phyloP scores from a whole-genome alignment of 2,113 vertebrate genomes.

The Xerus inauris region DNA sequence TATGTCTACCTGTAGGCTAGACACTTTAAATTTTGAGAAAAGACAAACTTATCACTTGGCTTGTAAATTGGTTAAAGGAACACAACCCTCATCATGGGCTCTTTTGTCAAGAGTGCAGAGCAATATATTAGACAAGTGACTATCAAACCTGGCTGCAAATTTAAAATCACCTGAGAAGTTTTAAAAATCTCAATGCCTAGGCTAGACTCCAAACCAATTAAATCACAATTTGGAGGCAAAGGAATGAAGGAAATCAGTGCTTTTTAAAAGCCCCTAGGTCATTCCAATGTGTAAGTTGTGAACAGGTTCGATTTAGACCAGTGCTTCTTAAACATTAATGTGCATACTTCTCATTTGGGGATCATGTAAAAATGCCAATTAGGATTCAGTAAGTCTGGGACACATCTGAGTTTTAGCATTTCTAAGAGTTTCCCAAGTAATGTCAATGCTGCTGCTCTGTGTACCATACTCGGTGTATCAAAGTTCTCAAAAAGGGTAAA shows the following conservation, averaged over 20 bases:
- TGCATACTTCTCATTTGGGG: neutral
- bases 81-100: neutral
- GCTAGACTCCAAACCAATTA: neutral
- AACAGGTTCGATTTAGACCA: neutral
- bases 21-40: neutral
- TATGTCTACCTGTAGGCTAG: neutral
- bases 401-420: neutral
- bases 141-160: neutral
- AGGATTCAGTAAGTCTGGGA: neutral
- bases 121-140: neutral
- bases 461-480: neutral
- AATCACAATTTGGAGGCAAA: neutral
- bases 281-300: neutral
- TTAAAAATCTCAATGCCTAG: neutral
- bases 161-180: slow-evolving; percentile 2
- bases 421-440: slow-evolving; percentile 6
- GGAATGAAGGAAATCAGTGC: neutral
- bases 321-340: neutral
- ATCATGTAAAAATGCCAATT: slow-evolving; percentile 35
- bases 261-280: neutral
- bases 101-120: neutral
- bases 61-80: slow-evolving; percentile 21
- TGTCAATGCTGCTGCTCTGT: neutral
- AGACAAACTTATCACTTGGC: slow-evolving; percentile 4
- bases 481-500: slow-evolving; percentile 36